phyloP scores from a whole-genome alignment of 2,113 vertebrate genomes.

The Lanius collurio region DNA sequence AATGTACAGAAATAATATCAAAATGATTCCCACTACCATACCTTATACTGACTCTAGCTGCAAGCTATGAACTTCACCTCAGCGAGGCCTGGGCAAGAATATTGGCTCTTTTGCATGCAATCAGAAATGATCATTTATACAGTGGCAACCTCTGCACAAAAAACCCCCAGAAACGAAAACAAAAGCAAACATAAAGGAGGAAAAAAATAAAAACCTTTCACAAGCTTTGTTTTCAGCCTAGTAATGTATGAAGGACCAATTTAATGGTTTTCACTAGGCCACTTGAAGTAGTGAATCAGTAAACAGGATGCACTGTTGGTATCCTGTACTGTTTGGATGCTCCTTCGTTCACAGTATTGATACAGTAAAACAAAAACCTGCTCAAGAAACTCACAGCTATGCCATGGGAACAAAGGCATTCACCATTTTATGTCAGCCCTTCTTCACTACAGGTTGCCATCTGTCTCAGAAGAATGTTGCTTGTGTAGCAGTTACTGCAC shows the following conservation, averaged over 20 bases:
- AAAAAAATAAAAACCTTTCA: conserved; percentile 44
- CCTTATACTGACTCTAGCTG: conserved; percentile 63
- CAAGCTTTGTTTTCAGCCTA: conserved; percentile 58
- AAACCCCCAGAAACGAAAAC: not conserved
- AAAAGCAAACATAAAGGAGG: not conserved
- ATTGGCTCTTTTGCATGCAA: conserved; percentile 69
- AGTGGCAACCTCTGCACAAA: conserved; percentile 50
- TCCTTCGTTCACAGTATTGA: conserved; percentile 74
- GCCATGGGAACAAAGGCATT: not conserved
- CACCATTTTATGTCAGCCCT: conserved; percentile 8
- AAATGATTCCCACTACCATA: conserved; percentile 61
- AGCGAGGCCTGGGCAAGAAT: conserved; percentile 65
- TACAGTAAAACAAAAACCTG: conserved; percentile 49
- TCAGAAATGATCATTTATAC: conserved; percentile 58
- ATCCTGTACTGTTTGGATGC: not conserved
- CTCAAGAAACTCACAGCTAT: conserved; percentile 11
- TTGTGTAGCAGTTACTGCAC: conserved; percentile 63
- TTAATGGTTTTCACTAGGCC: conserved; percentile 36
- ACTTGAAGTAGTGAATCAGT: conserved; percentile 44
- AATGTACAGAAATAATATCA: conserved; percentile 50
- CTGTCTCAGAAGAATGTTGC: conserved; percentile 47
- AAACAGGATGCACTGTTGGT: not conserved
- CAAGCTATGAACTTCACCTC: conserved; percentile 65
- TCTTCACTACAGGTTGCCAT: conserved; percentile 23
- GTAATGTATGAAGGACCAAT: conserved; percentile 25